Evolutionary conservation across 1,140 invertebrate genomes (phyloP).

Genomic region (Achroia grisella): DNA sequence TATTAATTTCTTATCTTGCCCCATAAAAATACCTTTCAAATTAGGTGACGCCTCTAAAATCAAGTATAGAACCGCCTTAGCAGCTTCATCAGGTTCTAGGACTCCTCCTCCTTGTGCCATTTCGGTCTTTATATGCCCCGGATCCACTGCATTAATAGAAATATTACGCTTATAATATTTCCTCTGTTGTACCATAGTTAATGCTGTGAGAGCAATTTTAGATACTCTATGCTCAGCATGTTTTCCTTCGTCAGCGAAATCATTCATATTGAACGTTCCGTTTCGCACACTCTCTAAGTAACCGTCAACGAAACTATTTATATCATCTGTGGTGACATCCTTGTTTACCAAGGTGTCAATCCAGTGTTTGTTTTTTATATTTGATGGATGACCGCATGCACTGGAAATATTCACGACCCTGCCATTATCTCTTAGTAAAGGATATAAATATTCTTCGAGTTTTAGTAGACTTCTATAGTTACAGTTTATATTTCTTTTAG

Average conservation of each 20-base stretch:
- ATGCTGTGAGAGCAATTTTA: constrained; percentile 80
- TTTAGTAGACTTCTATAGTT: constrained; percentile 80
- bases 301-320: constrained; percentile 77
- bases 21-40: constrained; percentile 51
- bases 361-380: constrained; percentile 74
- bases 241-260: constrained; percentile 75
- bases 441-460: constrained; percentile 80
- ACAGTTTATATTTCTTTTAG: constrained; percentile 78
- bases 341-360: constrained; percentile 28
- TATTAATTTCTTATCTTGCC: constrained; percentile 42
- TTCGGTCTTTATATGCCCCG: constrained; percentile 48
- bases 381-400: constrained; percentile 76
- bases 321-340: constrained; percentile 72
- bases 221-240: constrained; percentile 80
- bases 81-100: constrained; percentile 38
- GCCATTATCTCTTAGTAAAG: constrained; percentile 79
- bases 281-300: constrained; percentile 77
- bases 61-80: constrained; percentile 40
- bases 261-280: constrained; percentile 62
- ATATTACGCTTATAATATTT: constrained; percentile 45
- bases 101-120: constrained; percentile 39
- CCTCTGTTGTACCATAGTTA: constrained; percentile 74
- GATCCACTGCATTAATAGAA: constrained; percentile 57
- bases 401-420: constrained; percentile 86
- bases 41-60: constrained; percentile 51